Conservation (phyloP, 92 coral and sea anemone species). For the Muricea muricata region DNA sequence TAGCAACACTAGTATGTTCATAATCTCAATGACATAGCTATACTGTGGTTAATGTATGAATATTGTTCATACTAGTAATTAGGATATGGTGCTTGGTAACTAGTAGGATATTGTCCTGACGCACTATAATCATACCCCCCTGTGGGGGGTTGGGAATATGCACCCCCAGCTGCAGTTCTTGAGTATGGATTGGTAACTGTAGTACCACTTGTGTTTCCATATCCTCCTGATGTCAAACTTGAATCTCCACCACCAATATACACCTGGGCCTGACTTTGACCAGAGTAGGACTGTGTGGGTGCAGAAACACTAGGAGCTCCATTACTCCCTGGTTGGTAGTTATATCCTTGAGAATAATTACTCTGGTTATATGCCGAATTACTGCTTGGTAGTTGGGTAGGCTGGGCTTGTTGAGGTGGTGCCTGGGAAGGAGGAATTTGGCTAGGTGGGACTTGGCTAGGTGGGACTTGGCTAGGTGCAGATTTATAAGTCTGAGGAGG, state of each 20-base stretch:
- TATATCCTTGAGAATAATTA: constrained; percentile 13
- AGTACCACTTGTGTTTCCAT: not conserved
- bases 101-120: constrained; percentile 37
- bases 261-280: constrained; percentile 39
- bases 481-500: constrained; percentile 45
- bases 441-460: constrained; percentile 2
- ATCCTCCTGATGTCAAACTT: not conserved
- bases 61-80: constrained; percentile 8
- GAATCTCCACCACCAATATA: constrained; percentile 34
- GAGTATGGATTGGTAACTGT: constrained; percentile 21
- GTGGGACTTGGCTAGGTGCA: constrained; percentile 9
- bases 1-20: not conserved
- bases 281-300: constrained; percentile 42
- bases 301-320: constrained; percentile 31
- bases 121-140: constrained; percentile 35
- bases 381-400: constrained; percentile 6
- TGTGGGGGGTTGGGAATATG: constrained; percentile 27
- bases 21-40: not conserved
- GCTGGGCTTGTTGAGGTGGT: not conserved
- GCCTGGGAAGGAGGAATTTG: not conserved
- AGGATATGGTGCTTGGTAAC: constrained; percentile 34
- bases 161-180: constrained; percentile 31
- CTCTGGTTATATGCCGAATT: constrained; percentile 21
- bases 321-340: constrained; percentile 25
- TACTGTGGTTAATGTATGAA: not conserved